phyloP scores from a whole-genome alignment of 2,888 invertebrate species.

The Lepidocyrtinus sp. region DNA sequence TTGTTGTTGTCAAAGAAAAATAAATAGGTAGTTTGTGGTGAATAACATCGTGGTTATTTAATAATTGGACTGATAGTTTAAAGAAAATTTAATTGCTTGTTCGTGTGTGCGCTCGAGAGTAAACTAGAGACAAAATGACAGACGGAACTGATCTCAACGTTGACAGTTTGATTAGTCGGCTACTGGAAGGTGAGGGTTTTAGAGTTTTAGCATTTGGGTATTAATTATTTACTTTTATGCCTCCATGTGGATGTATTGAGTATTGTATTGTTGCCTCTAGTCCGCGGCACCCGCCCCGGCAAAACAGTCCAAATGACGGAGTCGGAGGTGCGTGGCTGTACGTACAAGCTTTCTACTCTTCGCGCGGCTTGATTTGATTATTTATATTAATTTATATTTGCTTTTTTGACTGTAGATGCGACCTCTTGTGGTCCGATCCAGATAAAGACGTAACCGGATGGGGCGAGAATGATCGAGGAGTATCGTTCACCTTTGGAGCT shows the following conservation, averaged over 20 bases:
- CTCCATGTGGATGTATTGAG: background rate
- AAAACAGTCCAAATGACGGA: conserved; percentile 99
- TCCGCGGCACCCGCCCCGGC: conserved; percentile 97
- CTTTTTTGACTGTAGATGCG: conserved; percentile 72
- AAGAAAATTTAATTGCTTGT: too few species aligned
- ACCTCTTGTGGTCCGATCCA: conserved; percentile 87
- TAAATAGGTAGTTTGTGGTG: too few species aligned
- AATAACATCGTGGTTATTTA: too few species aligned
- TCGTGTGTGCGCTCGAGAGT: too few species aligned
- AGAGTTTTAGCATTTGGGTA: too few species aligned
- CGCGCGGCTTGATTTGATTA: conserved; percentile 78
- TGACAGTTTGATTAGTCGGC: conserved; percentile 95
- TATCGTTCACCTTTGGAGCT: conserved; percentile 98
- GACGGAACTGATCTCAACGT: conserved; percentile 88
- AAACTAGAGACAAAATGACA: too few species aligned
- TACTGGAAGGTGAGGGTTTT: conserved; percentile 88
- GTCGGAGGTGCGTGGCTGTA: conserved; percentile 96
- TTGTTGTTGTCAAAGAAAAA: too few species aligned
- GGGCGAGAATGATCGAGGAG: conserved; percentile 99
- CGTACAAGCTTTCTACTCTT: background rate
- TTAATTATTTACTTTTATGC: background rate
- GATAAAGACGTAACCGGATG: conserved; percentile 99
- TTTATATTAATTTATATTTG: background rate
- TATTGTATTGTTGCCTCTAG: conserved; percentile 75
- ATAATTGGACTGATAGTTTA: too few species aligned